These are phyloP conservation scores for Sitobion miscanthi DNA, from an alignment of 1,140 invertebrate species.

Conservation along the genomic window DNA sequence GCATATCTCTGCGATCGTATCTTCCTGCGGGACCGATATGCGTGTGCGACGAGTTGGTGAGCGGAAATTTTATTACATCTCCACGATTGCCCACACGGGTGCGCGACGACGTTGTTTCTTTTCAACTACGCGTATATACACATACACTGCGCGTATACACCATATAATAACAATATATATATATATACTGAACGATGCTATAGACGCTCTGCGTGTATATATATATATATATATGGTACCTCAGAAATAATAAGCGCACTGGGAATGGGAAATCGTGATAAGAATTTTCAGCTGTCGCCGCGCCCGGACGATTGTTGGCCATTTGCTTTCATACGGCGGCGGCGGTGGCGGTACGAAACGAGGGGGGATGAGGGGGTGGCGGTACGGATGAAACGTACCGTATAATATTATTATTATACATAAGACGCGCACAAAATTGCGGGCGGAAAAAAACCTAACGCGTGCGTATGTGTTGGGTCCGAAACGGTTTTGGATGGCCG, in stretches of 20 bases:
- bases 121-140: neutral
- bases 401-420: neutral
- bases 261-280: constrained; percentile 20
- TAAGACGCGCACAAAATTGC: neutral
- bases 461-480: neutral
- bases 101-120: neutral
- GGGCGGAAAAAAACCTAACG: neutral
- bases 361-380: too few species aligned
- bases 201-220: neutral
- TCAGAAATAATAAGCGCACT: neutral
- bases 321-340: neutral
- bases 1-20: constrained; percentile 16
- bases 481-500: neutral
- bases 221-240: neutral
- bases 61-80: constrained; percentile 38
- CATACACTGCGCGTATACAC: neutral
- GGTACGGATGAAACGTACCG: neutral
- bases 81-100: neutral
- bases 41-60: neutral
- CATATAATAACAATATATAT: too few species aligned
- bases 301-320: neutral
- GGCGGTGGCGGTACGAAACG: too few species aligned
- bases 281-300: neutral
- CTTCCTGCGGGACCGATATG: constrained; percentile 33
- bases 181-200: neutral